These are phyloP conservation scores for Podiceps cristatus DNA, from an alignment of 2,113 vertebrate species.

Conservation along the genomic window DNA sequence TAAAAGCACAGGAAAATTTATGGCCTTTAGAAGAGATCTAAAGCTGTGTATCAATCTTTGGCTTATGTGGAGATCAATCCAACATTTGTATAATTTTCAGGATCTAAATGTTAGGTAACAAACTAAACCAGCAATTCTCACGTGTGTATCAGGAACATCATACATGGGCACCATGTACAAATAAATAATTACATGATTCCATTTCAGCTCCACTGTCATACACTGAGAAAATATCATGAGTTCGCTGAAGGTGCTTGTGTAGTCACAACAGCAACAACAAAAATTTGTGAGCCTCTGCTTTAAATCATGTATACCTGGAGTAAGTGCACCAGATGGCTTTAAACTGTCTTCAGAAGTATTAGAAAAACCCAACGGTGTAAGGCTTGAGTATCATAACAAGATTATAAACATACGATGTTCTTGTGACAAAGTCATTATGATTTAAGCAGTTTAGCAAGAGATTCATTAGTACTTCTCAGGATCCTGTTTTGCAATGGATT, in stretches of 20 bases:
- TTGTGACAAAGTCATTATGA: background rate
- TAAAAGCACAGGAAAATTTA: background rate
- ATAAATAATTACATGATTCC: background rate
- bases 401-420: conserved; percentile 10
- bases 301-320: background rate
- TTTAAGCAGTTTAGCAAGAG: conserved; percentile 21
- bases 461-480: background rate
- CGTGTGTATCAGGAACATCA: background rate
- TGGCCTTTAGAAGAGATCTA: background rate
- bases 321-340: background rate
- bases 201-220: background rate
- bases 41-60: background rate
- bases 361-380: background rate
- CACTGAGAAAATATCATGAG: background rate
- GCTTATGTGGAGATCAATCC: background rate
- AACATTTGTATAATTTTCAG: background rate
- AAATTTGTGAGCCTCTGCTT: background rate
- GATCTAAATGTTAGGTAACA: background rate
- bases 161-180: background rate
- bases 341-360: background rate
- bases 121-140: background rate
- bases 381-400: background rate
- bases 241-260: background rate
- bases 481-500: conserved; percentile 12
- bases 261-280: background rate